phyloP scores from a whole-genome alignment of 1,140 invertebrate genomes.

The Amyelois transitella region DNA sequence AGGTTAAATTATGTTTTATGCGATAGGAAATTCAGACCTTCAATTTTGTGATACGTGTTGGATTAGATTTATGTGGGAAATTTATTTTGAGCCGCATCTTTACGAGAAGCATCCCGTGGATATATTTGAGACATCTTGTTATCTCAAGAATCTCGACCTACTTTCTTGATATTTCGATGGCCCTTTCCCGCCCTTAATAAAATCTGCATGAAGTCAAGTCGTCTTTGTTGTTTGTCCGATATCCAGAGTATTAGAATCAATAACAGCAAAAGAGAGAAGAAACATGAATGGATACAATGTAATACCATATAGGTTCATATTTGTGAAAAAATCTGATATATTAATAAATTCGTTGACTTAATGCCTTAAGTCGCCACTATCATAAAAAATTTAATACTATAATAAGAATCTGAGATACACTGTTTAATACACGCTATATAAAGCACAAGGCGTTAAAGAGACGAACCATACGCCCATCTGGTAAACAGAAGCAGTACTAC shows the following conservation, averaged over 20 bases:
- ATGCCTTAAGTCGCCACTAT: no score
- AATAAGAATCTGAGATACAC: neutral
- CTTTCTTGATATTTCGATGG: constrained; percentile 32
- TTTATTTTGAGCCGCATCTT: neutral
- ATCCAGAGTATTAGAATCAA: no score
- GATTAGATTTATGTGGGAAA: neutral
- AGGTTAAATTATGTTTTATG: constrained; percentile 14
- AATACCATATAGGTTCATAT: no score
- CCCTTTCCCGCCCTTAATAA: constrained; percentile 16
- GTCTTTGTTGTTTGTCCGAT: no score
- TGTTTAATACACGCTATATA: neutral
- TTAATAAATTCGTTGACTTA: no score
- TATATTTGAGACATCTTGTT: neutral
- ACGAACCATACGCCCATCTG: neutral
- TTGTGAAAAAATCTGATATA: no score
- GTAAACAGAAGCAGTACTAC: neutral
- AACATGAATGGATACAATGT: no score
- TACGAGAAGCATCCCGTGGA: neutral
- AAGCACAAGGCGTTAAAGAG: neutral
- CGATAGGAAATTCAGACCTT: neutral
- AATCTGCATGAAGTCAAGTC: no score
- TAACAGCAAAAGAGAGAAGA: no score
- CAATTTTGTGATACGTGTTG: neutral
- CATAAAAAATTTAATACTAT: no score
- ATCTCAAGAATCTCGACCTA: constrained; percentile 30